phyloP scores from a whole-genome alignment of 2,888 invertebrate species.

The Tetramorium bicarinatum region DNA sequence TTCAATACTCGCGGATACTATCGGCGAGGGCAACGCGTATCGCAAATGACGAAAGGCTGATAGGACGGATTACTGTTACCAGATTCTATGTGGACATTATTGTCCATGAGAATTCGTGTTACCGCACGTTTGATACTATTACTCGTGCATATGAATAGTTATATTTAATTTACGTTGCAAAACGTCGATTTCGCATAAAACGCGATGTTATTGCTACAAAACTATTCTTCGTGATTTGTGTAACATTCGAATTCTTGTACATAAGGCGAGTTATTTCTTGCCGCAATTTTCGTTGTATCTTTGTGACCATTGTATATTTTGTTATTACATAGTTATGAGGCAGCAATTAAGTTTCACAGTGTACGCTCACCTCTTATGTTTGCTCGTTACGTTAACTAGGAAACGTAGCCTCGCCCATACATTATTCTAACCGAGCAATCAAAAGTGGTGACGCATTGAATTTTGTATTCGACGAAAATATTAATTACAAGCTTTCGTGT shows the following conservation, averaged over 20 bases:
- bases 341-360: not conserved
- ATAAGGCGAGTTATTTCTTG: not conserved
- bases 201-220: not conserved
- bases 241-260: not conserved
- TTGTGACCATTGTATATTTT: not conserved
- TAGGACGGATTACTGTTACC: conserved; percentile 1
- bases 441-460: conserved; percentile 27
- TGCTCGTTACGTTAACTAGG: not conserved
- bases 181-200: not conserved
- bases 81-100: not conserved
- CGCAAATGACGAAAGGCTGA: conserved; percentile 49
- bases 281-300: not conserved
- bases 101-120: not conserved
- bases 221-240: not conserved
- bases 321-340: not conserved
- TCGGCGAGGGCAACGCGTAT: conserved; percentile 5
- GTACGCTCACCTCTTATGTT: not conserved
- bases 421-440: conserved; percentile 1
- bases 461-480: conserved; percentile 58
- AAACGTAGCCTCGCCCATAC: conserved; percentile 7
- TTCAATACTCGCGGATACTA: conserved; percentile 28
- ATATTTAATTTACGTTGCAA: not conserved
- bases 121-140: not conserved
- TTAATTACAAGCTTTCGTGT: conserved; percentile 60
- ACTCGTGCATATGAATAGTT: not conserved